Percentiles rank a stretch among this genome's conserved stretches.
Evolutionary conservation across 2,797 vertebrate genomes (phyloP).

Genomic region (Anabas testudineus): DNA sequence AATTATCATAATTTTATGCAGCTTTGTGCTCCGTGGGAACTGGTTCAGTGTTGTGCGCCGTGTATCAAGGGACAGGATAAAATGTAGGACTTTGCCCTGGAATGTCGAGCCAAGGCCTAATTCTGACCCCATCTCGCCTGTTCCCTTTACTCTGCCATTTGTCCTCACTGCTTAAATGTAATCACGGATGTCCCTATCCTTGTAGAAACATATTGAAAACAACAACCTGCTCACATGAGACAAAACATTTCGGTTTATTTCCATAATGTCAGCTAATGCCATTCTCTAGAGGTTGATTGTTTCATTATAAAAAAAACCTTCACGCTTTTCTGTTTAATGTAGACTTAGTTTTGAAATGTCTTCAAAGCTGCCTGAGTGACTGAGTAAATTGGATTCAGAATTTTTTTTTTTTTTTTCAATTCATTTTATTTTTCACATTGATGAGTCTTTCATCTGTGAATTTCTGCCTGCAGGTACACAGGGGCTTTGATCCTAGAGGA

Average conservation of each 20-base stretch:
- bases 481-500: constrained; percentile 94
- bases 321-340: constrained; percentile 4
- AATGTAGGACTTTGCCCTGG: constrained; percentile 85
- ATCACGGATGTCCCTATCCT: constrained; percentile 77
- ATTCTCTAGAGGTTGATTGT: constrained; percentile 29
- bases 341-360: constrained; percentile 62
- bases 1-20: constrained; percentile 87
- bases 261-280: background rate
- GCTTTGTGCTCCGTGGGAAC: constrained; percentile 84
- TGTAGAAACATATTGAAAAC: constrained; percentile 77
- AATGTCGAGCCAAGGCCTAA: constrained; percentile 83
- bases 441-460: constrained; percentile 91
- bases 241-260: constrained; percentile 30
- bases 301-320: background rate
- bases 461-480: constrained; percentile 89
- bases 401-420: constrained; percentile 9
- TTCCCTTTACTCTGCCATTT: constrained; percentile 66
- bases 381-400: constrained; percentile 31
- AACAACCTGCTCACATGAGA: constrained; percentile 82
- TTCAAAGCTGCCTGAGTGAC: background rate
- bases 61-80: constrained; percentile 79
- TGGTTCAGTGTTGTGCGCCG: constrained; percentile 79
- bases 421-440: constrained; percentile 59
- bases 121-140: constrained; percentile 82
- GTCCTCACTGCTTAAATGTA: constrained; percentile 81